Evolutionary conservation across 2,888 invertebrate genomes (phyloP).

Genomic region (Aspidapion aeneum): DNA sequence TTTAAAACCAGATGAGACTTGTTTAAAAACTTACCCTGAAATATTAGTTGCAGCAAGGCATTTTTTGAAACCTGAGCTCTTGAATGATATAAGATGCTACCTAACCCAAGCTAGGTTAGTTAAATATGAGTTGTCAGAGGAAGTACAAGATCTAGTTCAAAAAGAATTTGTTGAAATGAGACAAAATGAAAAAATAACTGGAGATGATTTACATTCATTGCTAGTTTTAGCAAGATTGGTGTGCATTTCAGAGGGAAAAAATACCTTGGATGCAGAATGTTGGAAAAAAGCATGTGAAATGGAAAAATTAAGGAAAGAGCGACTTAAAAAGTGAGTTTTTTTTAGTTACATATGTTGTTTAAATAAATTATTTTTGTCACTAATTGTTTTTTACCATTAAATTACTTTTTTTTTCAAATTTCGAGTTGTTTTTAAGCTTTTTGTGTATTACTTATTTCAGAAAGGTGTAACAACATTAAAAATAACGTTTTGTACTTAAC

Average conservation of each 20-base stretch:
- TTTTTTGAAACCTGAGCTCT: conserved; percentile 65
- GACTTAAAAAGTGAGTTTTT: conserved; percentile 27
- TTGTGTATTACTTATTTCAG: background rate
- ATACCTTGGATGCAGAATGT: conserved; percentile 53
- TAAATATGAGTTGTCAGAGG: conserved; percentile 63
- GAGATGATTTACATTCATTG: conserved; percentile 74
- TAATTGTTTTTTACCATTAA: background rate
- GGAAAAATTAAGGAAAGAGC: conserved; percentile 57
- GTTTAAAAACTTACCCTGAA: conserved; percentile 59
- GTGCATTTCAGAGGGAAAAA: conserved; percentile 63
- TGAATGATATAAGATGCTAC: conserved; percentile 67
- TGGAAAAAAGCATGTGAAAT: conserved; percentile 69
- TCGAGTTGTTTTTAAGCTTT: background rate
- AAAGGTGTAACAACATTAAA: background rate
- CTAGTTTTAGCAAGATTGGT: conserved; percentile 73
- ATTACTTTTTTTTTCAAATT: background rate
- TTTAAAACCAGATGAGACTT: conserved; percentile 57
- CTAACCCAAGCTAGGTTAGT: conserved; percentile 60
- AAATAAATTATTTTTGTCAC: background rate
- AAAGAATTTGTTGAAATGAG: conserved; percentile 81
- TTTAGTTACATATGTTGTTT: background rate
- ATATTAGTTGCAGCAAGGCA: conserved; percentile 67
- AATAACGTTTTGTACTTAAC: too few species aligned
- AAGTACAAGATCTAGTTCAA: conserved; percentile 71
- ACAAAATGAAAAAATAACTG: conserved; percentile 58